These are phyloP conservation scores for Ophion ellenae DNA, from an alignment of 2,888 invertebrate species.

Conservation along the genomic window DNA sequence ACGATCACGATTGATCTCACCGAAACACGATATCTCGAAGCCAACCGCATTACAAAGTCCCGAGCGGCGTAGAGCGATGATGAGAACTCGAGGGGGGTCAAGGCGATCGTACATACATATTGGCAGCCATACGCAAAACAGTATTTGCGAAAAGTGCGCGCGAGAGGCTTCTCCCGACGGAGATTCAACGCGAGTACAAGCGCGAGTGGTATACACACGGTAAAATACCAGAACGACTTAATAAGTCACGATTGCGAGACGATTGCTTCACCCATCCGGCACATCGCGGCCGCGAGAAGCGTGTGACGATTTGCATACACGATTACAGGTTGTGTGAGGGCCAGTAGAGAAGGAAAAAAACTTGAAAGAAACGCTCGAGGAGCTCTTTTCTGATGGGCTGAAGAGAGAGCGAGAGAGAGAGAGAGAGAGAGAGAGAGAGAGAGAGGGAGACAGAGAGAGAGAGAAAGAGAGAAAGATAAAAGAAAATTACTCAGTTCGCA, in stretches of 20 bases:
- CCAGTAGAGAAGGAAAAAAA: constrained; percentile 58
- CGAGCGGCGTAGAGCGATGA: not conserved
- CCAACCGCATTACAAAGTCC: not conserved
- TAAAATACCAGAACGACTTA: constrained; percentile 82
- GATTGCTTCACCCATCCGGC: constrained; percentile 79
- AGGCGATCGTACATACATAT: constrained; percentile 71
- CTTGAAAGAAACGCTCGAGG: constrained; percentile 56
- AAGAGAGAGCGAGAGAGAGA: constrained; percentile 13
- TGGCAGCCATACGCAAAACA: constrained; percentile 28
- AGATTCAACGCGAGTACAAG: constrained; percentile 36
- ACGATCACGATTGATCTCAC: constrained; percentile 61
- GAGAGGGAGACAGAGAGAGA: no score
- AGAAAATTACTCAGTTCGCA: no score
- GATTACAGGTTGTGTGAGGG: constrained; percentile 80
- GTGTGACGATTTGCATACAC: constrained; percentile 83
- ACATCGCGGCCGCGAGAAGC: constrained; percentile 71
- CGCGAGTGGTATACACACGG: constrained; percentile 44
- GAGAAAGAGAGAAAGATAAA: not conserved
- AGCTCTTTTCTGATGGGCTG: constrained; percentile 48
- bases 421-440: no score
- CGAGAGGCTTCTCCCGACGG: constrained; percentile 35
- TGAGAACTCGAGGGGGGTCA: constrained; percentile 73
- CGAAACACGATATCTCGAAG: constrained; percentile 37
- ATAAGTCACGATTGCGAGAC: constrained; percentile 81
- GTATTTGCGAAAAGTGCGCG: constrained; percentile 47